A percentile compares a stretch with the other conserved stretches of the same genome.
phyloP scores from a whole-genome alignment of 2,888 invertebrate genomes.

The Aphelenchoides bicaudatus region DNA sequence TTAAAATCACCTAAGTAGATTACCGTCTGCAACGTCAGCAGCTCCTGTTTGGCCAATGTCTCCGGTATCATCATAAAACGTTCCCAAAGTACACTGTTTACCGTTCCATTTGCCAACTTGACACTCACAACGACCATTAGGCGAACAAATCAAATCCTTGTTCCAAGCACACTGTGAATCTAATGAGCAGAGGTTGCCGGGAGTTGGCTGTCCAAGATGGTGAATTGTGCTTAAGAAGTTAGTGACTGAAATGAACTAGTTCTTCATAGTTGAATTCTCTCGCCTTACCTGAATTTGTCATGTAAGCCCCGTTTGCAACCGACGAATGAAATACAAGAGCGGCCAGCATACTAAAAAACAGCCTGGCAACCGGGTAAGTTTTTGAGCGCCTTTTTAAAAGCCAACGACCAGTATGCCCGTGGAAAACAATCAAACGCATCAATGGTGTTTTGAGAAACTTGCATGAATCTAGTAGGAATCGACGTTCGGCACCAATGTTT shows the following conservation, averaged over 20 bases:
- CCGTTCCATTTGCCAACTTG: conserved; percentile 16
- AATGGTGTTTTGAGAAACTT: conserved; percentile 4
- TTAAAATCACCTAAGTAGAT: too few relatives aligned
- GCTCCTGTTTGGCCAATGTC: conserved; percentile 7
- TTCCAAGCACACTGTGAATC: conserved; percentile 19
- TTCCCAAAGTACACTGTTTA: background rate
- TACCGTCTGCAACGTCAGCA: background rate
- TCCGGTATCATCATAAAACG: background rate
- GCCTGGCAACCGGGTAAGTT: background rate
- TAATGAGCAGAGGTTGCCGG: conserved; percentile 9
- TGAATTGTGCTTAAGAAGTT: background rate
- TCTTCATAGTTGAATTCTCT: background rate
- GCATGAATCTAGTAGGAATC: too few relatives aligned
- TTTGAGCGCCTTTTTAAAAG: too few relatives aligned
- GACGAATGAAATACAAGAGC: too few relatives aligned
- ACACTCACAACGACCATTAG: conserved; percentile 17
- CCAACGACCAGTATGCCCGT: background rate
- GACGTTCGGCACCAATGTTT: background rate
- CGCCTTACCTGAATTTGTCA: background rate
- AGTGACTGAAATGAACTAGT: background rate
- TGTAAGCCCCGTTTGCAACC: background rate
- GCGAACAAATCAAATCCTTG: conserved; percentile 15
- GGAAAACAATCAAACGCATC: background rate
- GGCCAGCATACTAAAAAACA: background rate
- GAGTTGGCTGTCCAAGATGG: background rate